These are phyloP conservation scores for Phainopepla nitens DNA, from an alignment of 2,113 vertebrate genomes.

Conservation along the genomic window DNA sequence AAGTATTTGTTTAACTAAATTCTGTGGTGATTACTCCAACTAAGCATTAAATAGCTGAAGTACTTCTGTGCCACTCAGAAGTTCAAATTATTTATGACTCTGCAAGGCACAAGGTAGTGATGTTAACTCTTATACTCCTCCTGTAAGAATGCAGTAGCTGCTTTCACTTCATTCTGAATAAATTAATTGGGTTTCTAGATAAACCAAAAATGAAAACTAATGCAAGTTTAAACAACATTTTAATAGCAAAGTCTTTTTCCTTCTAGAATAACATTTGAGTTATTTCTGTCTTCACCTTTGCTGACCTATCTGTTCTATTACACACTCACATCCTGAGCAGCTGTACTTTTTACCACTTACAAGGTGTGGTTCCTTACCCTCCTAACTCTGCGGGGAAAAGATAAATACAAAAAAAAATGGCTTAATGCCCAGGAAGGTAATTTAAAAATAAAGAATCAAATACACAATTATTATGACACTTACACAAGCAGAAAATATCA, in stretches of 20 bases:
- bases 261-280: neutral
- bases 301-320: neutral
- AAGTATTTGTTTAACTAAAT: neutral
- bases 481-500: constrained; percentile 66
- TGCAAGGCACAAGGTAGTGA: neutral
- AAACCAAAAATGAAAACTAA: neutral
- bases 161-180: neutral
- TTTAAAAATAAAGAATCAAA: constrained; percentile 64
- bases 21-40: neutral
- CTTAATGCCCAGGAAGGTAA: constrained; percentile 49
- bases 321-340: neutral
- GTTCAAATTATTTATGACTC: neutral
- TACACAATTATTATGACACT: constrained; percentile 65
- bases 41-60: neutral
- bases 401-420: constrained; percentile 47
- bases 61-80: neutral
- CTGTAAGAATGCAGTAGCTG: neutral
- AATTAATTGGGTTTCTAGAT: neutral
- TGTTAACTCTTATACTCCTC: neutral
- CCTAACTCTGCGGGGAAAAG: neutral
- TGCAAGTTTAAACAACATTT: neutral
- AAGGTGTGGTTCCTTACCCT: constrained; percentile 35
- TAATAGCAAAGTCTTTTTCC: neutral
- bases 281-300: neutral
- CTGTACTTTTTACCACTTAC: constrained; percentile 10